Base-by-base conservation (phyloP, 2,113 vertebrate genomes). In the Chlorodrepanis virens region DNA sequence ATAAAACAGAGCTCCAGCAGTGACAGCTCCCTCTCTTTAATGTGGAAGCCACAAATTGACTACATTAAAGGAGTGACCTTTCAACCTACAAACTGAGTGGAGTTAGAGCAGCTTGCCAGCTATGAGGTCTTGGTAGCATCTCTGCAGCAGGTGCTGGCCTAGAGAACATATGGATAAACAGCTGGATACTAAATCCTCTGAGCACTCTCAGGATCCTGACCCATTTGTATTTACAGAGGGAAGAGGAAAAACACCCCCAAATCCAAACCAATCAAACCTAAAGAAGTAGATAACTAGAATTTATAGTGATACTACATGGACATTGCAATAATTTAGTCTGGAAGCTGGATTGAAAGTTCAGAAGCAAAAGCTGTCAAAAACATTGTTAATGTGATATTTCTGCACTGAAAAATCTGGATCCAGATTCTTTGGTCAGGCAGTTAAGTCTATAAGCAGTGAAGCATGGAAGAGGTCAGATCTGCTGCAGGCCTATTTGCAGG, bases 1-100 rank as follows among this genome's bases (percentile, higher is more conserved):
- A 80, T 64, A 70, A 94, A 79, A 72, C 68, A 80, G 75, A 65
- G 44, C 54, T 96, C 64, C 86, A 94, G 79, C 89, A 95, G 82
- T 49, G 94, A 76, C 83, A 94, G 76, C 84, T 87, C 57, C 40
- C 64, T 79, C 49, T 89, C 77, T 93, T 93, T 92, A 72, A 86
- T 54, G 78, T 86, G 75, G 47, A 74, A 93, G 28, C 37, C 70
- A 71, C 70, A 92, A 92, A 79, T 29, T 67, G 91, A 89, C 87
- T 97, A 16, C 87, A 64, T 93, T 79, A 93, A 81, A 96, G 83
- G 64, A 83, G n/a, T 77, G 93, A 97, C 92, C 94, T 96, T 96
- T 96, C 83, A 95, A 18, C 88, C 91, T 92, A 60, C 35, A 44
- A 61, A 50, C 72, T 86, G 83, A 81, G 81, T 81, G 77, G 92